Conservation (phyloP, 2,797 vertebrate species). For the Sebastolobus altivelis region DNA sequence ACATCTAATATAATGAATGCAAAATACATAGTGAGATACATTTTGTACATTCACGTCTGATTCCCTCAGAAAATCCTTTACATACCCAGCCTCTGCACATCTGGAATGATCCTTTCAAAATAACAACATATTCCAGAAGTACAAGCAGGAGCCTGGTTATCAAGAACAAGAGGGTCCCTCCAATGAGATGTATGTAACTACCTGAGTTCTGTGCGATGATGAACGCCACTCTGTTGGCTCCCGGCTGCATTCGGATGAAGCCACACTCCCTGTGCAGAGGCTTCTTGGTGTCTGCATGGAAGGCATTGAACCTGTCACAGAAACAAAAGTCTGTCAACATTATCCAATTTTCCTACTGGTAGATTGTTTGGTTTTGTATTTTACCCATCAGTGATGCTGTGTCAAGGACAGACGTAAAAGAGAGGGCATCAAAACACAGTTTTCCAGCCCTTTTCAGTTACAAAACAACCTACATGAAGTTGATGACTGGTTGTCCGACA, state of each 20-base stretch:
- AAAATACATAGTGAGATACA: not conserved
- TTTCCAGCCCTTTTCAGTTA: not conserved
- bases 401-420: not conserved
- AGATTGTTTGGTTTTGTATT: not conserved
- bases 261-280: slow-evolving; percentile 95
- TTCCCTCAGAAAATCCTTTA: not conserved
- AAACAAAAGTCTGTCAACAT: not conserved
- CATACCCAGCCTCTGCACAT: not conserved
- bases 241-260: slow-evolving; percentile 93
- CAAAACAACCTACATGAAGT: slow-evolving; percentile 89
- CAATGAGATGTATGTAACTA: slow-evolving; percentile 43
- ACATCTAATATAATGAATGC: not conserved
- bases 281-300: slow-evolving; percentile 91
- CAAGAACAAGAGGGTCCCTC: not conserved
- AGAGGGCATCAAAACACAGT: not conserved
- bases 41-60: not conserved
- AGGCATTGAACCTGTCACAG: slow-evolving; percentile 91
- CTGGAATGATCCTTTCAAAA: not conserved
- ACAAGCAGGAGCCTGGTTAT: not conserved
- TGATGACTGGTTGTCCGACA: slow-evolving; percentile 94
- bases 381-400: not conserved
- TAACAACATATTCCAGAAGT: not conserved
- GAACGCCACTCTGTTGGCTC: slow-evolving; percentile 94
- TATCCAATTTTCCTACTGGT: not conserved
- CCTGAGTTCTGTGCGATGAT: slow-evolving; percentile 97